Base-by-base conservation (phyloP, 2,797 vertebrate genomes). In the Enteromius anoplus region DNA sequence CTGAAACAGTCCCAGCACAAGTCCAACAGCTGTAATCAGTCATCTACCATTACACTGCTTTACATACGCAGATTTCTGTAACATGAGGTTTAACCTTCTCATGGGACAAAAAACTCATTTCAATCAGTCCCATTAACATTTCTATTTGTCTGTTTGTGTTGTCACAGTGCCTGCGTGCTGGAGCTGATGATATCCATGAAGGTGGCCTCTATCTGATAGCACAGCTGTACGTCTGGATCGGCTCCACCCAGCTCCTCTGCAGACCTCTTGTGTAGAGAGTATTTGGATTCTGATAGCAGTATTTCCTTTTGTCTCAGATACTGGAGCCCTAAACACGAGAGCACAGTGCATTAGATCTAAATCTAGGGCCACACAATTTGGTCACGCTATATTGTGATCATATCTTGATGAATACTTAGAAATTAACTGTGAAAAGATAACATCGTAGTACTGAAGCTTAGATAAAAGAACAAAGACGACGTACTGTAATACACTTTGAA, bases 171-270 rank as follows among this genome's bases (percentile, higher is more conserved):
- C n/a, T 95, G 95, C 69, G 97, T 95, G 8, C 95, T 97, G 91
- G 96, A 97, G 92, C 95, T 96, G 86, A 99, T 97, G 42, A 99
- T 98, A 86, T 99, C 96, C 90, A 98, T 96, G 91, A 99, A 96
- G 34, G 97, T 98, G 85, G 93, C 96, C 89, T 99, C 98, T 37
- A 99, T 93, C 80, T 96, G 96, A 85, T 98, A 97, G 88, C 98
- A 99, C 14, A 99, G 93, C 90, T 95, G 96, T 62, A 99, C 97
- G 3, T 99, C 97, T 1, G 97, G 96, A 91, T 99, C 98, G 55
- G 93, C 85, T 83, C 96, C 96, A 0, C 92, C 91, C 29, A 93
- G 49, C 14, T 96, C 95, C 80, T 95, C 93, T 10, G 93, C 90
- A 32, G 92, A 94, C 83, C 92, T 94, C 91, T 96, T 95, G 49